Evolutionary conservation across 2,888 invertebrate species (phyloP).

Genomic region (Myathropa florea): DNA sequence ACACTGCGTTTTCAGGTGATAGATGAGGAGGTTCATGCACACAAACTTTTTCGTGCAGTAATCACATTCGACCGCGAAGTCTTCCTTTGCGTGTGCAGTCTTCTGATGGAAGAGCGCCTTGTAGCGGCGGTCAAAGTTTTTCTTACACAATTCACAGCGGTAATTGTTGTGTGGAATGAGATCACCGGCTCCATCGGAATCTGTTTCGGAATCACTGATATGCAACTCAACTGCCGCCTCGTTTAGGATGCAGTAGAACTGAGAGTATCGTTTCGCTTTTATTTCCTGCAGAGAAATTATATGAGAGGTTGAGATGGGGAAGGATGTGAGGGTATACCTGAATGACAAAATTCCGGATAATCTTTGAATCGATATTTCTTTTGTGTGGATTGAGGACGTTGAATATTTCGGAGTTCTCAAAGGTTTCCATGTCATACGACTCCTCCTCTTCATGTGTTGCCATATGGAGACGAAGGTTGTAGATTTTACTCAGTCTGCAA

Average conservation of each 20-base stretch:
- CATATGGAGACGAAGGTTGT: slow-evolving; percentile 66
- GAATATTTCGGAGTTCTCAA: slow-evolving; percentile 63
- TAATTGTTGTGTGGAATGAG: slow-evolving; percentile 67
- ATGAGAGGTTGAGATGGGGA: neutral
- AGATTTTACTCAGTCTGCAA: slow-evolving; percentile 61
- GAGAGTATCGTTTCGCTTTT: slow-evolving; percentile 68
- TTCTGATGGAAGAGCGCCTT: slow-evolving; percentile 72
- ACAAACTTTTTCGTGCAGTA: slow-evolving; percentile 65
- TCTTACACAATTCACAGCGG: slow-evolving; percentile 67
- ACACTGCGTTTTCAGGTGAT: slow-evolving; percentile 72
- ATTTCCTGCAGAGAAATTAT: slow-evolving; percentile 38
- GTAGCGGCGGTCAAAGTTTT: slow-evolving; percentile 68
- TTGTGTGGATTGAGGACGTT: slow-evolving; percentile 66
- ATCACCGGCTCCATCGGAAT: slow-evolving; percentile 57
- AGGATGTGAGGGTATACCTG: slow-evolving; percentile 15
- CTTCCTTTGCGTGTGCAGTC: slow-evolving; percentile 45
- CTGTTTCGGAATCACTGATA: slow-evolving; percentile 71
- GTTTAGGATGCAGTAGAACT: slow-evolving; percentile 71
- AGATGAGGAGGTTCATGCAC: slow-evolving; percentile 65
- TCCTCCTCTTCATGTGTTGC: slow-evolving; percentile 38
- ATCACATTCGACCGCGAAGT: slow-evolving; percentile 59
- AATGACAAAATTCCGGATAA: slow-evolving; percentile 64
- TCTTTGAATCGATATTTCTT: slow-evolving; percentile 68
- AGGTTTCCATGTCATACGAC: slow-evolving; percentile 37
- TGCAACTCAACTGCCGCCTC: slow-evolving; percentile 69